A percentile compares a stretch with the other conserved stretches of the same genome.
Conservation (phyloP, 2,888 invertebrate species). For the Drosophila melanosoma region DNA sequence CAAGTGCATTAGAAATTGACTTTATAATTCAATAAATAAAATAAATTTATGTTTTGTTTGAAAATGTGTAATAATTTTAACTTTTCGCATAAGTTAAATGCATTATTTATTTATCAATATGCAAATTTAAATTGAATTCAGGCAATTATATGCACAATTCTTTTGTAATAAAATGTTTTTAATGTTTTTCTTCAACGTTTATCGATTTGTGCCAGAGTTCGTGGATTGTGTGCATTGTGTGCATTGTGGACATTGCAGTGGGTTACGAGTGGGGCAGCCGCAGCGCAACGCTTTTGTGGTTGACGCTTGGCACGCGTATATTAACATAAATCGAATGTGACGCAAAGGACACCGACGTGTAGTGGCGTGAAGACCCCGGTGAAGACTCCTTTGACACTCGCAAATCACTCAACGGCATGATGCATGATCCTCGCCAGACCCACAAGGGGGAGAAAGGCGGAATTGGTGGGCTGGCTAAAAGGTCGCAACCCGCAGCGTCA, state of each 20-base stretch:
- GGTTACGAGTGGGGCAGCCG: constrained; percentile 45
- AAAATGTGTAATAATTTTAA: not conserved
- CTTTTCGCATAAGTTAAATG: not conserved
- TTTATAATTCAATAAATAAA: not conserved
- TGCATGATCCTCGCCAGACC: constrained; percentile 53
- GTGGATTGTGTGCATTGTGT: constrained; percentile 29
- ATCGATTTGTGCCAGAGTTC: constrained; percentile 2
- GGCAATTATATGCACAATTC: not conserved
- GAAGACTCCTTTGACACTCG: constrained; percentile 74
- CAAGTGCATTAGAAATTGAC: not conserved
- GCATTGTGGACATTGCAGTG: constrained; percentile 14
- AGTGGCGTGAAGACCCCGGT: constrained; percentile 23
- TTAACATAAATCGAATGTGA: constrained; percentile 77
- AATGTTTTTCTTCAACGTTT: not conserved
- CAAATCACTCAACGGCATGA: constrained; percentile 77
- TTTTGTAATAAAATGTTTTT: not conserved
- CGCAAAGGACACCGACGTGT: constrained; percentile 40
- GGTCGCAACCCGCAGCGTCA: constrained; percentile 66
- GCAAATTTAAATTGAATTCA: not conserved
- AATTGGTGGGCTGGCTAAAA: not conserved
- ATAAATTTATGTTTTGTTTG: not conserved
- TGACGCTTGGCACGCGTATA: constrained; percentile 48
- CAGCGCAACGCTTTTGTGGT: constrained; percentile 60
- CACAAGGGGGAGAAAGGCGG: not conserved
- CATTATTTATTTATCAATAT: not conserved